Evolutionary conservation across 2,797 vertebrate genomes (phyloP), one percentile per base, ranked within the genome.

Genomic region (Tokudaia tokunoshimensis): DNA sequence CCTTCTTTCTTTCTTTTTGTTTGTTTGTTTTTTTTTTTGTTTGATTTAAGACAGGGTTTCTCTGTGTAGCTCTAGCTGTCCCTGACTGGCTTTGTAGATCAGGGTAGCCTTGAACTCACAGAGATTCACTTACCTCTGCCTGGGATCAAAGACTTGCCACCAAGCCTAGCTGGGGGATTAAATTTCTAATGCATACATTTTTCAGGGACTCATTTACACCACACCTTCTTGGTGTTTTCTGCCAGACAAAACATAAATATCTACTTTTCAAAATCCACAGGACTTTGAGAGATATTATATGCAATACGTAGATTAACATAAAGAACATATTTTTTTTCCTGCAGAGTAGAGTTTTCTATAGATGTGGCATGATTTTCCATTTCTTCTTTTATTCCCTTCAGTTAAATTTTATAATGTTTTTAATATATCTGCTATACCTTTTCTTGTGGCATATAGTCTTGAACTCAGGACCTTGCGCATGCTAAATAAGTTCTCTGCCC

Each of bases 401-500:
- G 50, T 92, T 92, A 95, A 76, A 9, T n/a, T 59, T 95, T 83
- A 89, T 61, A 61, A 61, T 44, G 22, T 55, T 85, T 63, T 90
- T 52, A 20, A 67, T 82, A 13, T 67, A 67, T 74, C 52, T 93
- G 67, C 55, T 79, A 24, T 79, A 78, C 4, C 55, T 61, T 63
- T 84, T 29, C 47, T 95, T 83, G 37, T 44, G 37, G 22, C 24
- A 26, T 4, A 41, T 14, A 37, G 24, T 63, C n/a, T 44, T 44
- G n/a, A 63, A 41, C 37, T 47, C 59, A 63, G n/a, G 12, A 19
- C 22, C 13, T 82, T 57, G 19, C 80, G 26, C 41, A 59, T 82
- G 52, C 34, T 37, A 57, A 79, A 6, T 22, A 59, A 57, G 52
- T 81, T 37, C 79, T 57, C 55, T 57, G 13, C 34, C 11, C 57